Evolutionary conservation across 2,888 invertebrate genomes (phyloP).

Genomic region (Tipula confusa): DNA sequence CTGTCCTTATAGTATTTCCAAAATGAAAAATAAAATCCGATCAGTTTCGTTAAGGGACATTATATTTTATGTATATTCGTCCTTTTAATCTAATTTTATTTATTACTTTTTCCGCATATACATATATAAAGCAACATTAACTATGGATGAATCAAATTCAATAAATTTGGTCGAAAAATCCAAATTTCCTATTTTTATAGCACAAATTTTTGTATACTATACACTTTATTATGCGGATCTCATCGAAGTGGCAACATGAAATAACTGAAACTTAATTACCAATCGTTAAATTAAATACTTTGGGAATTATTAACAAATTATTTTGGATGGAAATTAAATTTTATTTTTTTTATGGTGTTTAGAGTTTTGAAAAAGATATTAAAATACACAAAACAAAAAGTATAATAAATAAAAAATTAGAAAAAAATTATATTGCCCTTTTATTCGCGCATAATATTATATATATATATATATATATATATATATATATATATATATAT

Average conservation of each 20-base stretch:
- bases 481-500: no score
- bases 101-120: background rate
- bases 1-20: background rate
- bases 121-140: no score
- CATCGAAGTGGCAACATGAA: background rate
- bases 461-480: no score
- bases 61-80: background rate
- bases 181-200: background rate
- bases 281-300: conserved; percentile 20
- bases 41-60: background rate
- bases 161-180: background rate
- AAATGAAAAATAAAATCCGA: background rate
- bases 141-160: background rate
- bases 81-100: conserved; percentile 13
- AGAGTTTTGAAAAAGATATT: background rate
- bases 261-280: conserved; percentile 9
- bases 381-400: background rate
- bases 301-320: conserved; percentile 25
- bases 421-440: background rate
- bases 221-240: background rate
- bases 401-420: background rate
- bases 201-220: background rate
- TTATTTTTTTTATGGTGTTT: background rate
- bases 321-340: background rate
- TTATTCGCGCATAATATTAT: conserved; percentile 12